phyloP scores from a whole-genome alignment of 2,888 invertebrate species.

The Cremastinae sp. region DNA sequence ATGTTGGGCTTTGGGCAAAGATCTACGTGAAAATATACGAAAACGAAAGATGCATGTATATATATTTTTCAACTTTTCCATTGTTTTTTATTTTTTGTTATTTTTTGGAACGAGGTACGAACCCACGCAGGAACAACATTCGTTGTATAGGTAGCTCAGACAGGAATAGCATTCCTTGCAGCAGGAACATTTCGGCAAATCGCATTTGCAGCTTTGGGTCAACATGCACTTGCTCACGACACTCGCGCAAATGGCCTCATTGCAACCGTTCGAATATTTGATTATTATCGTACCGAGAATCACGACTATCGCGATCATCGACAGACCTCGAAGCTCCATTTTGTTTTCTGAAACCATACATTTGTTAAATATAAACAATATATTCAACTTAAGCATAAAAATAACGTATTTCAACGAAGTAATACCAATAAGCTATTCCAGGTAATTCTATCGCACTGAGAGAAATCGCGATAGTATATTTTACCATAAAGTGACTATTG shows the following conservation, averaged over 20 bases:
- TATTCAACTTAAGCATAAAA: too few species aligned
- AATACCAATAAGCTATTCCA: too few species aligned
- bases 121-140: constrained; percentile 99
- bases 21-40: constrained; percentile 83
- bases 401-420: too few species aligned
- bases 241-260: constrained; percentile 97
- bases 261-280: constrained; percentile 83
- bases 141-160: constrained; percentile 92
- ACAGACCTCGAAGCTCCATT: constrained; percentile 69
- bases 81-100: neutral
- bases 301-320: constrained; percentile 64
- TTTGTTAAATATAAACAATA: constrained; percentile 4
- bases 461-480: too few species aligned
- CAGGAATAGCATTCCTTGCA: constrained; percentile 96
- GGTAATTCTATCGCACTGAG: too few species aligned
- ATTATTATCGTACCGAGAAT: constrained; percentile 64
- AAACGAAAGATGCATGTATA: neutral
- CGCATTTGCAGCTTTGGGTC: constrained; percentile 97
- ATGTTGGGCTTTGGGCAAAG: constrained; percentile 94
- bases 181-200: constrained; percentile 95
- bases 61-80: neutral
- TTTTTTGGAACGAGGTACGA: constrained; percentile 78
- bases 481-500: too few species aligned
- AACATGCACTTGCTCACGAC: constrained; percentile 98
- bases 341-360: constrained; percentile 62